phyloP scores from a whole-genome alignment of 1,140 invertebrate species.

The Drosophila biarmipes region DNA sequence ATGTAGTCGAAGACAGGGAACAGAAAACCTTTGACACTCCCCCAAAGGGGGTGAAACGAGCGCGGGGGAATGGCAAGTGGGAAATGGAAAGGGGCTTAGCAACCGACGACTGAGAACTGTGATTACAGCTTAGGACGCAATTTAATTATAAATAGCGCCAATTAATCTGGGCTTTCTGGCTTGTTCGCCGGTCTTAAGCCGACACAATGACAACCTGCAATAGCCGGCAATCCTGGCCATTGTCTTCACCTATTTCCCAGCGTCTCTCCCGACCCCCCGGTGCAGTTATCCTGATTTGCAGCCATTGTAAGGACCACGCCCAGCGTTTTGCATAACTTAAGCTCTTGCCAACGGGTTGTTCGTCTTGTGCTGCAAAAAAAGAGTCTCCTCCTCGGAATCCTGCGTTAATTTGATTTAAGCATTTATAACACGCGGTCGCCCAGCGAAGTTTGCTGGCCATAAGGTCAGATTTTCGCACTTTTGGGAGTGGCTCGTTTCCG shows the following conservation, averaged over 20 bases:
- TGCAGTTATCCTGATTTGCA: constrained; percentile 47
- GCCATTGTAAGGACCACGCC: constrained; percentile 52
- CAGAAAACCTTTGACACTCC: constrained; percentile 26
- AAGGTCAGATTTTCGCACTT: constrained; percentile 18
- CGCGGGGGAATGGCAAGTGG: background rate
- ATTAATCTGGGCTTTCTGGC: constrained; percentile 59
- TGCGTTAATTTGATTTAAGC: constrained; percentile 78
- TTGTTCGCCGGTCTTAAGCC: constrained; percentile 25
- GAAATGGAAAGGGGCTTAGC: constrained; percentile 14
- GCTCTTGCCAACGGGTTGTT: constrained; percentile 28
- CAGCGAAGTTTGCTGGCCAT: constrained; percentile 23
- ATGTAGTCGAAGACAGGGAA: constrained; percentile 21
- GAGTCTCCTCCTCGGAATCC: constrained; percentile 10
- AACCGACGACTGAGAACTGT: constrained; percentile 39
- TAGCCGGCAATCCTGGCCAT: constrained; percentile 17
- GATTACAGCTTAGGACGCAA: constrained; percentile 57
- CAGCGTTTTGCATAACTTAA: constrained; percentile 54
- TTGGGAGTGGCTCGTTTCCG: constrained; percentile 20
- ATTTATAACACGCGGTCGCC: constrained; percentile 61
- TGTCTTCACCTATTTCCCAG: constrained; percentile 30
- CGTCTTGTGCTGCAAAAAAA: background rate
- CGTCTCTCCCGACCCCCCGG: background rate
- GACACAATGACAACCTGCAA: constrained; percentile 42
- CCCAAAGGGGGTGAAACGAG: background rate
- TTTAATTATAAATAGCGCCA: constrained; percentile 70